Conservation (phyloP, 2,113 vertebrate genomes). For the Cyanocitta stelleri region DNA sequence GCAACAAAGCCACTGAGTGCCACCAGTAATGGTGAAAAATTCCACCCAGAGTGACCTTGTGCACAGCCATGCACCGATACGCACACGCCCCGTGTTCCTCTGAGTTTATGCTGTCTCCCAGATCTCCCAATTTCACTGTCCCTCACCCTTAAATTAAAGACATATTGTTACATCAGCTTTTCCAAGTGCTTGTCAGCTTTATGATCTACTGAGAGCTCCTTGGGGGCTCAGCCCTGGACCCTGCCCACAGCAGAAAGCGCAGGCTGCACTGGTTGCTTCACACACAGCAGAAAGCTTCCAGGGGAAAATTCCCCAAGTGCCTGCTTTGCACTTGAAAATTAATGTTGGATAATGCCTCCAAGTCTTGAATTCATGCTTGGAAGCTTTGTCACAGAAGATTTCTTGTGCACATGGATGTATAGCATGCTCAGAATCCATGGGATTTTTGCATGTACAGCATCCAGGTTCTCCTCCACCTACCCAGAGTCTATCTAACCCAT, state of each 20-base stretch:
- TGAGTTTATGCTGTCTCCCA: not conserved
- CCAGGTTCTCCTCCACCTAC: not conserved
- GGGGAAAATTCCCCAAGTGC: not conserved
- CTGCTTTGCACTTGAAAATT: not conserved
- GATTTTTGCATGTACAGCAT: not conserved
- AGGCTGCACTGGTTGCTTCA: not conserved
- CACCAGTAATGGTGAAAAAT: not conserved
- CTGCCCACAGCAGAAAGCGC: rapidly evolving
- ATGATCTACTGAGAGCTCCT: not conserved
- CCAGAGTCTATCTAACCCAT: not conserved
- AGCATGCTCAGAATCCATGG: not conserved
- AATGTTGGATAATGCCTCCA: not conserved
- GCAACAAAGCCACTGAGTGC: not conserved
- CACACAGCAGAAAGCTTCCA: not conserved
- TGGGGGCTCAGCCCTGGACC: not conserved
- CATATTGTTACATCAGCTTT: not conserved
- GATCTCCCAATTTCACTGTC: not conserved
- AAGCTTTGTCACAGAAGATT: not conserved
- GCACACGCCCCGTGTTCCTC: not conserved
- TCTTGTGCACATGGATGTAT: not conserved
- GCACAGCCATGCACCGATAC: no score
- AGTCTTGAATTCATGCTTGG: not conserved
- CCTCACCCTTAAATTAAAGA: not conserved
- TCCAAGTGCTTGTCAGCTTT: not conserved
- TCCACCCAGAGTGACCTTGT: no score